Conservation (phyloP, 2,888 invertebrate species). For the Perithous albicinctus region DNA sequence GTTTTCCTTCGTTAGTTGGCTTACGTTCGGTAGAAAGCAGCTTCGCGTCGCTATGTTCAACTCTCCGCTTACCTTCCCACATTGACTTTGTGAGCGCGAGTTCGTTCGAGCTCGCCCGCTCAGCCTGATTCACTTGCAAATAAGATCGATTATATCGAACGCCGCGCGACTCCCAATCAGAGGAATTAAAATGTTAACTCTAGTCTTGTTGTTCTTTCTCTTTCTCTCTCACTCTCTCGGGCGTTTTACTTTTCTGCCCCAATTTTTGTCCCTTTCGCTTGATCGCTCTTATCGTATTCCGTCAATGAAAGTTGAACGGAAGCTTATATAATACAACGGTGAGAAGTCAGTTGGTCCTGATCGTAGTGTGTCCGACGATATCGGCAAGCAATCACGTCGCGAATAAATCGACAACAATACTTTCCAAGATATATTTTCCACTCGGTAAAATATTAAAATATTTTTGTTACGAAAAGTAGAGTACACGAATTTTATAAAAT, state of each 20-base stretch:
- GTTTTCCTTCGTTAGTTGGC: constrained; percentile 72
- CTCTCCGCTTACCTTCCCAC: constrained; percentile 33
- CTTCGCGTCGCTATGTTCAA: constrained; percentile 67
- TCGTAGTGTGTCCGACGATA: no score
- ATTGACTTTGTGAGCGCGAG: constrained; percentile 37
- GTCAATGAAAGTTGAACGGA: not conserved
- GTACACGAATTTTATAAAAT: no score
- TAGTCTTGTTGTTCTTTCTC: constrained; percentile 30
- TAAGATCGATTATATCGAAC: constrained; percentile 80
- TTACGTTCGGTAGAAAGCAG: constrained; percentile 63
- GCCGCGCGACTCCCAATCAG: constrained; percentile 75
- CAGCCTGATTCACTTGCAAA: constrained; percentile 78
- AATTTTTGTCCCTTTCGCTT: constrained; percentile 11
- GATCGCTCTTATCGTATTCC: not conserved
- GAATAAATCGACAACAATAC: no score
- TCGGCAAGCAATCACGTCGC: no score
- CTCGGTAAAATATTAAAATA: no score
- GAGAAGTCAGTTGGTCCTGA: not conserved
- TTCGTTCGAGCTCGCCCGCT: constrained; percentile 49
- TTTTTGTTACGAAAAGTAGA: no score
- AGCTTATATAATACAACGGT: not conserved
- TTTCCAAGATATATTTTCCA: no score
- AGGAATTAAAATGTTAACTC: constrained; percentile 74
- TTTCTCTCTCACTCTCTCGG: not conserved
- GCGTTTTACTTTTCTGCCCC: constrained; percentile 9